Evolutionary conservation across 2,888 invertebrate species (phyloP).

Genomic region (Cerastis rubricosa): DNA sequence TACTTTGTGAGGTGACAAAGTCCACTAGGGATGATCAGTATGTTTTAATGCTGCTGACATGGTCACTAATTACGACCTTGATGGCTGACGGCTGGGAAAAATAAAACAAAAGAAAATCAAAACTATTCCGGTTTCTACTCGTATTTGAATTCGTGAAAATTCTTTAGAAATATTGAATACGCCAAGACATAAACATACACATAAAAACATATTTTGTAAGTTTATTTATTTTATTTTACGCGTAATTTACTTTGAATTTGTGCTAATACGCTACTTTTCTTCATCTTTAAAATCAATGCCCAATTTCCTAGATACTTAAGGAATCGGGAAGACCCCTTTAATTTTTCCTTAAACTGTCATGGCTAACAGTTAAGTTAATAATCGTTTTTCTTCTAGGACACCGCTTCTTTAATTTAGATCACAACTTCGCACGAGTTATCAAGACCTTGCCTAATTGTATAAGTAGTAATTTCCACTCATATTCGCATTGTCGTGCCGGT

Average conservation of each 20-base stretch:
- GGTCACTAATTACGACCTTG: slow-evolving; percentile 16
- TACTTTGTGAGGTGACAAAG: not conserved
- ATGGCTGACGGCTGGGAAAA: slow-evolving; percentile 33
- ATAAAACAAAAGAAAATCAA: slow-evolving; percentile 51
- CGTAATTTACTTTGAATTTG: not conserved
- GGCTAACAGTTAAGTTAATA: not conserved
- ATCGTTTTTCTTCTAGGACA: not conserved
- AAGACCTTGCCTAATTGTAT: slow-evolving; percentile 46
- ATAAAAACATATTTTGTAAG: not conserved
- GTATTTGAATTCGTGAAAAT: slow-evolving; percentile 14
- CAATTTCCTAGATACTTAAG: not conserved
- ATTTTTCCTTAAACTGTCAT: not conserved
- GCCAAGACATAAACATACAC: not conserved
- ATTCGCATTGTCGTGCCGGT: slow-evolving; percentile 57
- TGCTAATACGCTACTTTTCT: not conserved
- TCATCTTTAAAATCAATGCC: not conserved
- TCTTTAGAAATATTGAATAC: not conserved
- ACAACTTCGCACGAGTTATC: slow-evolving; percentile 8
- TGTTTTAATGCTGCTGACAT: not conserved
- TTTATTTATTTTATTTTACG: not conserved
- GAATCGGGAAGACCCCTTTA: not conserved
- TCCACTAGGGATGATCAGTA: slow-evolving; percentile 5
- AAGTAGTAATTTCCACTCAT: slow-evolving; percentile 56
- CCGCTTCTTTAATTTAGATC: slow-evolving; percentile 28
- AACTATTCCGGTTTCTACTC: slow-evolving; percentile 10